phyloP scores from a whole-genome alignment of 2,888 invertebrate species.

The Athalia rosae region DNA sequence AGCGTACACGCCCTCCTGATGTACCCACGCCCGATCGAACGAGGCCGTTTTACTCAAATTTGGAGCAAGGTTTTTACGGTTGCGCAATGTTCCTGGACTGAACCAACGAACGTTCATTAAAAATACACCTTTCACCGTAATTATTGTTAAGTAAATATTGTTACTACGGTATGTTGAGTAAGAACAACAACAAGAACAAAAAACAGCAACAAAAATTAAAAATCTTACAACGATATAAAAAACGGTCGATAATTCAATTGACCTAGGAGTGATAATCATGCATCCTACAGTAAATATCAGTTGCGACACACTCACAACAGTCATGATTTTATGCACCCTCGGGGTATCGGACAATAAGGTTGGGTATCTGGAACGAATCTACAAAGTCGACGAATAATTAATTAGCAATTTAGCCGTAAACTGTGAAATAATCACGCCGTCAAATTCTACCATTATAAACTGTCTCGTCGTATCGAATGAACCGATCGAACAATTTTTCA shows the following conservation, averaged over 20 bases:
- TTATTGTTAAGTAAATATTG: constrained; percentile 23
- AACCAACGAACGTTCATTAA: constrained; percentile 15
- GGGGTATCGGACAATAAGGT: no score
- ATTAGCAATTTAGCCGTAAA: no score
- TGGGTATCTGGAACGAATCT: no score
- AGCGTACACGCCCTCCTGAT: not conserved
- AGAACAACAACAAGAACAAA: not conserved
- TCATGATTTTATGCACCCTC: no score
- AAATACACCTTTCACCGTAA: constrained; percentile 46
- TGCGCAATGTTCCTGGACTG: constrained; percentile 11
- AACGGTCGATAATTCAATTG: not conserved
- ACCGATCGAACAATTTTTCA: no score
- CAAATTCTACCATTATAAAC: no score
- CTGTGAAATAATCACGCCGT: no score
- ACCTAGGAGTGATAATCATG: not conserved
- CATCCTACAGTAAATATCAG: no score
- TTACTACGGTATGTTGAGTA: not conserved
- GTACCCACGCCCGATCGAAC: constrained; percentile 36
- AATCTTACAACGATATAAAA: not conserved
- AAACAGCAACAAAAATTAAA: not conserved
- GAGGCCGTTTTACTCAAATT: constrained; percentile 19
- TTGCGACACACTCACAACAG: no score
- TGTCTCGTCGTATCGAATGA: no score
- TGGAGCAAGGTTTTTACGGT: constrained; percentile 43
- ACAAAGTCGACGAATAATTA: no score